Percentiles rank a stretch among this genome's conserved stretches.
phyloP scores from a whole-genome alignment of 2,888 invertebrate genomes.

The Drosophila paracracens region DNA sequence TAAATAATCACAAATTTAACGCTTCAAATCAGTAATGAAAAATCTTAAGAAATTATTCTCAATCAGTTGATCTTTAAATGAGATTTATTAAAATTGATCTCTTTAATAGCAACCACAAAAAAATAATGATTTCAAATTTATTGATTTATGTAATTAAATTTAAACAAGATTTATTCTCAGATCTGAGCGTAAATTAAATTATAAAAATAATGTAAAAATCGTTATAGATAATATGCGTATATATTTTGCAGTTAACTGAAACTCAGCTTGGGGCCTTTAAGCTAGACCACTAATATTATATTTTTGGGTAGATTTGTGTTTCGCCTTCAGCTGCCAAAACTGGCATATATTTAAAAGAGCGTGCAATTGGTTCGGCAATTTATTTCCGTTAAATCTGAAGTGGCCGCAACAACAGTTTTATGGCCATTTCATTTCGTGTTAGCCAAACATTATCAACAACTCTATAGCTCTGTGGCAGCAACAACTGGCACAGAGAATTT shows the following conservation, averaged over 20 bases:
- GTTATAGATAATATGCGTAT: not conserved
- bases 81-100: not conserved
- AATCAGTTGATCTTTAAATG: not conserved
- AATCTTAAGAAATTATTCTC: not conserved
- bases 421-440: constrained; percentile 75
- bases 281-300: constrained; percentile 19
- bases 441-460: constrained; percentile 72
- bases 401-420: constrained; percentile 65
- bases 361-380: constrained; percentile 62
- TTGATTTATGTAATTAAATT: too few relatives aligned
- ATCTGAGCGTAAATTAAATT: not conserved
- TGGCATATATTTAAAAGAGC: constrained; percentile 47
- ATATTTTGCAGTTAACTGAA: not conserved
- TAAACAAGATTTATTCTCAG: not conserved
- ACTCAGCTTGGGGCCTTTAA: constrained; percentile 4
- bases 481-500: constrained; percentile 63
- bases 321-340: constrained; percentile 6
- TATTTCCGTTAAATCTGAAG: constrained; percentile 71
- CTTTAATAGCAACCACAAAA: not conserved
- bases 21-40: not conserved
- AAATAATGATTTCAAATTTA: not conserved
- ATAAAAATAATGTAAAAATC: not conserved
- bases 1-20: not conserved
- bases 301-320: constrained; percentile 27
- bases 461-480: constrained; percentile 8